Base-by-base conservation (phyloP, 2,888 invertebrate species). In the Merodon equestris region DNA sequence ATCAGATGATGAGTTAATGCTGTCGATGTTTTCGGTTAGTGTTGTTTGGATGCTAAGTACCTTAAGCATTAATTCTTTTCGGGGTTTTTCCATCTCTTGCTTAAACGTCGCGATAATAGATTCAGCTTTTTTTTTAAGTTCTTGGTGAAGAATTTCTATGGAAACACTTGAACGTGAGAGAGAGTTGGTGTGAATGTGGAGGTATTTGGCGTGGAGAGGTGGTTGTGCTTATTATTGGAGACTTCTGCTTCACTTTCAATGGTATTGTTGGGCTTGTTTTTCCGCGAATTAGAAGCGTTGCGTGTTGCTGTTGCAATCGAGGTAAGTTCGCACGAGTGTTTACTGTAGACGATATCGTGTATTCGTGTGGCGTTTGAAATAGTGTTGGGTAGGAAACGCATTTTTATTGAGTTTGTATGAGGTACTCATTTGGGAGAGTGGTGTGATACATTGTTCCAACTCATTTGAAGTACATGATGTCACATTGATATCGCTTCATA, bases 1-100 rank as follows among this genome's bases (percentile, higher is more conserved):
- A 34, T 40, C 2, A 10, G 27, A 51, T 15, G 40, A n/a, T 10
- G 40, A 40, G 3, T 18, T 60, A 10, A 18, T 48, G 13, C 10
- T 15, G 38, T 60, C 14, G 1, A 60, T 27, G 19, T 60, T 18
- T 48, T 60, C 40, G 14, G 60, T 50, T 12, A 60, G 19, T 47
- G 36, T 14, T 18, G 19, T 19, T 12, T 38, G 10, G 14, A 61
- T 61, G 17, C 15, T 7, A 19, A 14, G 19, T 4, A 58, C 45
- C 34, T 45, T 44, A n/a, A 44, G 57, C 10, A 45, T 14, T 3
- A 57, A 34, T 12, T 50, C 60, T 0, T 61, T 40, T n/a, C 47
- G 47, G 13, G 18, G 18, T 42, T 60, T 50, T 9, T 40, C 42
- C 42, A 61, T 14, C 15, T 61, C 50, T 1, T 1, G 50, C 13